Percentiles rank a stretch among this genome's conserved stretches.
phyloP scores from a whole-genome alignment of 2,888 invertebrate genomes.

The Lochmaea capreae region DNA sequence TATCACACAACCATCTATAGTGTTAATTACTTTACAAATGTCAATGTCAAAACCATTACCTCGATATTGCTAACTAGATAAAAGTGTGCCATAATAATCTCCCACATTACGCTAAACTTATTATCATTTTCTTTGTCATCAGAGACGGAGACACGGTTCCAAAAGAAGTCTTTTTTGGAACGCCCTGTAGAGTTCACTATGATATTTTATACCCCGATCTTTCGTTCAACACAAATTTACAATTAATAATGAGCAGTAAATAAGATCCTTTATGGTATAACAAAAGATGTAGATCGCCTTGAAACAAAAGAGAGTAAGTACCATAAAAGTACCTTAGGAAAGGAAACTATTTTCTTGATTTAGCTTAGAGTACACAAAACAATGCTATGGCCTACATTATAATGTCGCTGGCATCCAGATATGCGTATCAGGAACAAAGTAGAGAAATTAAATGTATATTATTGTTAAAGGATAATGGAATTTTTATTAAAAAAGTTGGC shows the following conservation, averaged over 20 bases:
- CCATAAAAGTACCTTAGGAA: constrained; percentile 33
- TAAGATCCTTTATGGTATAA: constrained; percentile 31
- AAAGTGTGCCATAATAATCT: no score
- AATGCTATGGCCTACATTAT: constrained; percentile 37
- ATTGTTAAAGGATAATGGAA: not conserved
- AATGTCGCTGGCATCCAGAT: constrained; percentile 25
- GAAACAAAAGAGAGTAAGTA: constrained; percentile 40
- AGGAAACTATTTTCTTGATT: constrained; percentile 27
- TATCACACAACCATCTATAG: not conserved
- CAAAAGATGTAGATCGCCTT: constrained; percentile 44
- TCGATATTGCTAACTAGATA: no score
- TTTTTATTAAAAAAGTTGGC: no score
- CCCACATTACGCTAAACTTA: no score
- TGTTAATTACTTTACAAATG: not conserved
- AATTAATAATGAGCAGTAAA: constrained; percentile 34
- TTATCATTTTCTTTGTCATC: no score
- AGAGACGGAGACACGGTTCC: no score
- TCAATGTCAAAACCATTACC: not conserved
- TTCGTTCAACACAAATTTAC: constrained; percentile 20
- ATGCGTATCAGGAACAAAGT: constrained; percentile 17
- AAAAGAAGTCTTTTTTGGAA: not conserved
- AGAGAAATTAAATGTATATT: constrained; percentile 19
- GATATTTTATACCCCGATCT: not conserved
- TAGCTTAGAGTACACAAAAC: constrained; percentile 32
- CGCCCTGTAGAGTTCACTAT: not conserved